Percentiles rank a stretch among this genome's conserved stretches.
Evolutionary conservation across 2,888 invertebrate genomes (phyloP).

Genomic region (Lobophora halterata): DNA sequence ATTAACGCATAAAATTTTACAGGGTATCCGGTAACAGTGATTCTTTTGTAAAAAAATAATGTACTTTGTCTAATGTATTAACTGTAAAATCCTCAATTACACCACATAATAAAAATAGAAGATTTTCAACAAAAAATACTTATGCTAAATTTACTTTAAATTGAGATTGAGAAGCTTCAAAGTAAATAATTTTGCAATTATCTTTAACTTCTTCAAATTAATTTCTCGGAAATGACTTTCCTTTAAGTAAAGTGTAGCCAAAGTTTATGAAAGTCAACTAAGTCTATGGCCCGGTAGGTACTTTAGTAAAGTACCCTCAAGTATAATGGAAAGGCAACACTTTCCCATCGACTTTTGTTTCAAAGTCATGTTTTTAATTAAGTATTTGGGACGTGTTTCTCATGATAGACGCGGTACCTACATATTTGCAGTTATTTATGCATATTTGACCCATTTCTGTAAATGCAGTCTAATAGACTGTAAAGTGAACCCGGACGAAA

Average conservation of each 20-base stretch:
- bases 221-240: constrained; percentile 29
- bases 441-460: too few relatives aligned
- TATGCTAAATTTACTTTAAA: constrained; percentile 12
- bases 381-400: constrained; percentile 50
- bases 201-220: constrained; percentile 24
- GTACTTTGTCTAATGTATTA: too few relatives aligned
- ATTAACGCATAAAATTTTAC: too few relatives aligned
- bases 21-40: too few relatives aligned
- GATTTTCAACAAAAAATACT: too few relatives aligned
- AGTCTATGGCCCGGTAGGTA: constrained; percentile 35
- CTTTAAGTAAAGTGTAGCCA: constrained; percentile 23
- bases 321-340: constrained; percentile 70
- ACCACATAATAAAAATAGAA: too few relatives aligned
- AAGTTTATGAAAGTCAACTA: constrained; percentile 40
- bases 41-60: too few relatives aligned
- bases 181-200: constrained; percentile 25
- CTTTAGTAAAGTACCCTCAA: constrained; percentile 47
- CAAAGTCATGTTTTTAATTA: constrained; percentile 68
- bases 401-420: constrained; percentile 24
- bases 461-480: too few relatives aligned
- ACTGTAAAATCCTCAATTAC: too few relatives aligned
- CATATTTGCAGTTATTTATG: neutral
- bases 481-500: too few relatives aligned
- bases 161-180: constrained; percentile 17
- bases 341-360: constrained; percentile 54